These are phyloP conservation scores for Liopterus haemorrhoidalis DNA, from an alignment of 2,888 invertebrate species.

Conservation along the genomic window DNA sequence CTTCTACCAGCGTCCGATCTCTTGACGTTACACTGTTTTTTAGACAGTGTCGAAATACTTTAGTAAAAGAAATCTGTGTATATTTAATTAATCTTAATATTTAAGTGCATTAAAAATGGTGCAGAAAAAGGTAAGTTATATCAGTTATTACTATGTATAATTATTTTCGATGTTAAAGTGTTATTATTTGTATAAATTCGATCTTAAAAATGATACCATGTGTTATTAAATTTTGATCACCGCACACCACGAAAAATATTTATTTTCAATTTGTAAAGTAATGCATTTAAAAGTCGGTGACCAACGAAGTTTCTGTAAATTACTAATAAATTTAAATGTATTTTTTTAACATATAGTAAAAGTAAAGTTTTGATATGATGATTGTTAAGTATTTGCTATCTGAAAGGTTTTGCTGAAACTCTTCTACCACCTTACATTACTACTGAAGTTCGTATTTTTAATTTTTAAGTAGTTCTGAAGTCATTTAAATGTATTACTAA, in stretches of 20 bases:
- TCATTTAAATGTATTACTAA: constrained; percentile 14
- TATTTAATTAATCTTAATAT: constrained; percentile 32
- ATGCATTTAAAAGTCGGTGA: no score
- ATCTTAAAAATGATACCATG: constrained; percentile 13
- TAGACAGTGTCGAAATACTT: no score
- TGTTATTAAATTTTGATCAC: constrained; percentile 5
- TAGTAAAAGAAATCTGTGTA: constrained; percentile 22
- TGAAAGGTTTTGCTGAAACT: constrained; percentile 35
- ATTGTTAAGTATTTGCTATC: constrained; percentile 41
- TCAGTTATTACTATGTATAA: constrained; percentile 15
- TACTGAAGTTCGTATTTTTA: constrained; percentile 10
- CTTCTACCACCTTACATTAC: constrained; percentile 36
- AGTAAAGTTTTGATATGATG: constrained; percentile 21
- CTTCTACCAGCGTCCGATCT: no score
- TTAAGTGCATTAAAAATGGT: constrained; percentile 36
- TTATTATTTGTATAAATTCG: not conserved
- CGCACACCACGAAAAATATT: no score
- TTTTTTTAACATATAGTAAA: not conserved
- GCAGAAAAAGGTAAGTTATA: constrained; percentile 39
- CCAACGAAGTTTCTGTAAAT: not conserved
- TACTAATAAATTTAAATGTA: not conserved
- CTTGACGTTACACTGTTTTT: no score
- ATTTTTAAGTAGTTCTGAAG: constrained; percentile 1
- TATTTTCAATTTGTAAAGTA: no score
- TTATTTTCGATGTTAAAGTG: constrained; percentile 12